Conservation (phyloP, 2,113 vertebrate genomes). For the Phylloscopus trochiloides region DNA sequence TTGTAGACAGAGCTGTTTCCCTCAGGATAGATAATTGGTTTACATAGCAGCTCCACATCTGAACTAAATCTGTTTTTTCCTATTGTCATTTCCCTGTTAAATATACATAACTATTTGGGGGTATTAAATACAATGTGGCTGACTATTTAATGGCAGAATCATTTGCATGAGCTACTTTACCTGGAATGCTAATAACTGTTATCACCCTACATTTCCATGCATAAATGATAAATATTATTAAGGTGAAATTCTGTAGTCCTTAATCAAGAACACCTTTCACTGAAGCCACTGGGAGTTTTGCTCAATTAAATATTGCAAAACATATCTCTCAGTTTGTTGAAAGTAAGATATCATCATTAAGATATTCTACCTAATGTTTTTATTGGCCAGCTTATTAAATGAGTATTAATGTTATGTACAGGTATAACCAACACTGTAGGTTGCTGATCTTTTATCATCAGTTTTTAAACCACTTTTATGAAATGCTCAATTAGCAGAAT, state of each 20-base stretch:
- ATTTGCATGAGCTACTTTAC: conserved; percentile 71
- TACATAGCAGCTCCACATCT: conserved; percentile 82
- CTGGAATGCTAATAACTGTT: conserved; percentile 70
- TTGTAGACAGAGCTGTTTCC: conserved; percentile 82
- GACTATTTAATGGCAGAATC: conserved; percentile 70
- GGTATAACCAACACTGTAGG: conserved; percentile 27
- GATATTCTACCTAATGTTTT: conserved; percentile 53
- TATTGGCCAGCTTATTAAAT: conserved; percentile 62
- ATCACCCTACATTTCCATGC: conserved; percentile 61
- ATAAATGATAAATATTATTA: conserved; percentile 73
- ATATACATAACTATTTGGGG: conserved; percentile 77
- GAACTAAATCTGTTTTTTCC: conserved; percentile 76
- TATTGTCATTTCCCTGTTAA: conserved; percentile 76
- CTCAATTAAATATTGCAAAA: conserved; percentile 53
- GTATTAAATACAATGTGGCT: conserved; percentile 71
- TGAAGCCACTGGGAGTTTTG: conserved; percentile 26
- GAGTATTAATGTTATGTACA: conserved; percentile 16
- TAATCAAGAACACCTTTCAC: conserved; percentile 53
- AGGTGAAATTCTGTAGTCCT: conserved; percentile 30
- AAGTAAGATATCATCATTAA: conserved; percentile 56
- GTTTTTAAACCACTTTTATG: conserved; percentile 24
- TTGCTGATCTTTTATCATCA: conserved; percentile 42
- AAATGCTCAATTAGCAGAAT: conserved; percentile 31
- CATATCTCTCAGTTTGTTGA: conserved; percentile 58
- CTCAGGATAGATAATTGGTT: conserved; percentile 84